phyloP scores from a whole-genome alignment of 2,113 vertebrate species.

The Arothron firmamentum region DNA sequence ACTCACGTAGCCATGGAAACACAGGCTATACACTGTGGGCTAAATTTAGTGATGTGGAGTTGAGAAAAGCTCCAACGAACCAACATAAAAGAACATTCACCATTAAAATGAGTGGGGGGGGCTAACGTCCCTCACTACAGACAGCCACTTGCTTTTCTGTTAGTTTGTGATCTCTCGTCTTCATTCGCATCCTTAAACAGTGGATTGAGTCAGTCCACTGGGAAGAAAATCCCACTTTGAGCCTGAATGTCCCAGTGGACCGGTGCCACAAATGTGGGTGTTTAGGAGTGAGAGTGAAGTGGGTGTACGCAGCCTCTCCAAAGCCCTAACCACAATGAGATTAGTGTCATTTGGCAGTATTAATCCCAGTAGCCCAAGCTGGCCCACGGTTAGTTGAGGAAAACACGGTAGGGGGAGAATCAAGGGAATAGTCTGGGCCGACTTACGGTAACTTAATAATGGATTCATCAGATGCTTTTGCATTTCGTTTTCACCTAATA shows the following conservation, averaged over 20 bases:
- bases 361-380: conserved; percentile 69
- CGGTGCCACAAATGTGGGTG: conserved; percentile 48
- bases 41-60: conserved; percentile 63
- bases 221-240: conserved; percentile 33
- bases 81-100: conserved; percentile 14
- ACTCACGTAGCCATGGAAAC: conserved; percentile 66
- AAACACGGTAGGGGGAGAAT: conserved; percentile 47
- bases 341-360: conserved; percentile 71
- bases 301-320: conserved; percentile 62
- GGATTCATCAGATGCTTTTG: conserved; percentile 59
- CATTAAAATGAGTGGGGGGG: conserved; percentile 29
- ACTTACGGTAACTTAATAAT: conserved; percentile 63
- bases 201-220: background rate
- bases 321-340: conserved; percentile 74
- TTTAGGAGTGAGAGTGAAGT: conserved; percentile 63
- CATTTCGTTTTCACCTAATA: conserved; percentile 30
- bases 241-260: conserved; percentile 35
- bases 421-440: conserved; percentile 37
- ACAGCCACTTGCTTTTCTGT: too few species aligned
- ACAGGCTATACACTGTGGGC: conserved; percentile 44
- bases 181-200: background rate
- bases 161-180: too few species aligned
- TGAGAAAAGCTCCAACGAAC: conserved; percentile 48
- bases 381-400: conserved; percentile 53
- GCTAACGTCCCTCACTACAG: background rate